Conservation (phyloP, 1,140 invertebrate species). For the Drosophila ohnishii region DNA sequence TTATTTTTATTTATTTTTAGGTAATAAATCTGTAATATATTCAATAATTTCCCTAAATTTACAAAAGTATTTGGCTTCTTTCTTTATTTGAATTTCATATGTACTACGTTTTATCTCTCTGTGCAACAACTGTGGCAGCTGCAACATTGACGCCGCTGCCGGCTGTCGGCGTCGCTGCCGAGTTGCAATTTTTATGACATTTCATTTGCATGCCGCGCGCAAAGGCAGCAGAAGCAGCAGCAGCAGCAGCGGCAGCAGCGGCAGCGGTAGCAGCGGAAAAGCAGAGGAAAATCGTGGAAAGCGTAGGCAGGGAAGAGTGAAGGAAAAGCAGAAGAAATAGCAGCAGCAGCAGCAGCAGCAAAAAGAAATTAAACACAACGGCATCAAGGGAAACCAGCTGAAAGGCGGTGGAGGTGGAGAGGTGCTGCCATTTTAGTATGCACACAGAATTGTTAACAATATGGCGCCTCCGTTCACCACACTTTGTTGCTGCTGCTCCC, state of each 20-base stretch:
- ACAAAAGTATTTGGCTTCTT: neutral
- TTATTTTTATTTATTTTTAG: no score
- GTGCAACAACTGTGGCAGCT: conserved; percentile 33
- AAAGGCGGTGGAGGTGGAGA: neutral
- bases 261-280: conserved; percentile 18
- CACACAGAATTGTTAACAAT: conserved; percentile 63
- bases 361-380: conserved; percentile 64
- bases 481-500: conserved; percentile 35
- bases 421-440: conserved; percentile 52
- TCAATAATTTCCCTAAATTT: neutral
- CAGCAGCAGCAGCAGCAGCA: conserved; percentile 30
- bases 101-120: neutral
- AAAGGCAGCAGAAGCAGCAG: conserved; percentile 31
- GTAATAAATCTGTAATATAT: neutral
- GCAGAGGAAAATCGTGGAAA: conserved; percentile 11
- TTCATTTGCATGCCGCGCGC: conserved; percentile 64
- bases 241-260: conserved; percentile 14
- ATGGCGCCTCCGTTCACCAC: conserved; percentile 52
- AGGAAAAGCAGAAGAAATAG: conserved; percentile 34
- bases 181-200: conserved; percentile 67
- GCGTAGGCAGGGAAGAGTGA: neutral
- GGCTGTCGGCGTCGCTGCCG: conserved; percentile 40
- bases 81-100: neutral
- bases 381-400: conserved; percentile 40
- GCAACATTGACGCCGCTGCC: conserved; percentile 53